Evolutionary conservation across 2,888 invertebrate species (phyloP), one percentile per base, ranked within the genome.

Genomic region (Celastrina argiolus): DNA sequence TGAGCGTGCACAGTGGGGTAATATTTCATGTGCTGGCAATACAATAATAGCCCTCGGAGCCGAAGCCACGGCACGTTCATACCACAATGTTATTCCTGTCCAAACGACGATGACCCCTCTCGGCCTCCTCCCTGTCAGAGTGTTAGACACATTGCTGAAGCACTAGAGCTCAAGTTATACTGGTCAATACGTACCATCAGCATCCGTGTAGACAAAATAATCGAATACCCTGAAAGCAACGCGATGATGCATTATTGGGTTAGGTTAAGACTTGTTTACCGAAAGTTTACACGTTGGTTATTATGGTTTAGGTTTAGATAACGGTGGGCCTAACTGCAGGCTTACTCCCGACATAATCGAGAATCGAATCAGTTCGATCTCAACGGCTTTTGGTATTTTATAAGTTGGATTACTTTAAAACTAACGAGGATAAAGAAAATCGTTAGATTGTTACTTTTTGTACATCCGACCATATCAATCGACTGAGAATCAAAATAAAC

Each of bases 191-290:
- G 78, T 77, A 84, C 83, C 85, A 86, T 87, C 87, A 83, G 85
- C 85, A 88, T 88, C 88, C 88, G 83, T 84, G 90, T 89, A 90
- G 90, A 90, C 90, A 91, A 90, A 91, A 91, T 90, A 91, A 84
- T 81, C 84, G 83, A 89, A 86, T 89, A 90, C 88, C 78, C 83
- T 85, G 90, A 90, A 90, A 87, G 90, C 89, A 87, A 90, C 80
- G 83, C 84, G 87, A 88, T 88, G 86, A 81, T 74, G 76, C 81
- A 81, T 88, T 90, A 88, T 89, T 90, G 90, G 88, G 90, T 88
- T 86, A 90, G 90, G 90, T 90, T 90, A 88, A 82, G 88, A 84
- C 79, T 76, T 88, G 84, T 89, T 90, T 89, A 86, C 81, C 81
- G 76, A n/a, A 45, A 31, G 31, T 4, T 31, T 31, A 31, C 31